A percentile compares a stretch with the other conserved stretches of the same genome.
These are phyloP conservation scores for Tragulus kanchil DNA, from an alignment of 2,113 vertebrate species.

Conservation along the genomic window DNA sequence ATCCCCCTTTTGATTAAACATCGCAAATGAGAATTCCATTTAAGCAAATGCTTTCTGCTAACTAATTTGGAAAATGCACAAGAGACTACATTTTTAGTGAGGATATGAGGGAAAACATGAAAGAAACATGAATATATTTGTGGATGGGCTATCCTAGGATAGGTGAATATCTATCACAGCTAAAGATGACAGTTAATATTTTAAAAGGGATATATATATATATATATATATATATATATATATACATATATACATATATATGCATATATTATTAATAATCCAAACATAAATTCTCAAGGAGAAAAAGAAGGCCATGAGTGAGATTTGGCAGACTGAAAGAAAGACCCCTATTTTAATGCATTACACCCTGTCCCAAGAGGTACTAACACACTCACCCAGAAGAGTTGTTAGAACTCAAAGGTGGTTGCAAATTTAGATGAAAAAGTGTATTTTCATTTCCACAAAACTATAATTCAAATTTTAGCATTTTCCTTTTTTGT, in stretches of 20 bases:
- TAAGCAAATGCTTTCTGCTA: constrained; percentile 70
- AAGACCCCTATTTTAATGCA: not conserved
- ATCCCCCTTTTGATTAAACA: constrained; percentile 70
- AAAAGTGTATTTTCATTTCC: not conserved
- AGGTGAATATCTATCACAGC: constrained; percentile 10
- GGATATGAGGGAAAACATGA: not conserved
- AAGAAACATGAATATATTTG: constrained; percentile 48
- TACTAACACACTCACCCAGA: not conserved
- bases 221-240: not conserved
- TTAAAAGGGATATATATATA: not conserved
- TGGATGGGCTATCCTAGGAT: not conserved
- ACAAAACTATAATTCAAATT: not conserved
- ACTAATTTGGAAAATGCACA: constrained; percentile 65
- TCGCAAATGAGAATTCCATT: constrained; percentile 70
- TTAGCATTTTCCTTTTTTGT: not conserved
- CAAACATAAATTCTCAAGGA: not conserved
- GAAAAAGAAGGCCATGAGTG: constrained; percentile 7
- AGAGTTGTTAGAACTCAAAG: not conserved
- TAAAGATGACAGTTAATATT: constrained; percentile 52
- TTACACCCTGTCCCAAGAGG: not conserved
- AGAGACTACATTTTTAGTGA: constrained; percentile 44
- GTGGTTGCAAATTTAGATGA: not conserved
- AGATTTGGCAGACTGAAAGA: constrained; percentile 6
- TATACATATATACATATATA: not conserved
- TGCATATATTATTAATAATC: not conserved